Evolutionary conservation across 2,797 vertebrate genomes (phyloP).

Genomic region (Squalus acanthias): DNA sequence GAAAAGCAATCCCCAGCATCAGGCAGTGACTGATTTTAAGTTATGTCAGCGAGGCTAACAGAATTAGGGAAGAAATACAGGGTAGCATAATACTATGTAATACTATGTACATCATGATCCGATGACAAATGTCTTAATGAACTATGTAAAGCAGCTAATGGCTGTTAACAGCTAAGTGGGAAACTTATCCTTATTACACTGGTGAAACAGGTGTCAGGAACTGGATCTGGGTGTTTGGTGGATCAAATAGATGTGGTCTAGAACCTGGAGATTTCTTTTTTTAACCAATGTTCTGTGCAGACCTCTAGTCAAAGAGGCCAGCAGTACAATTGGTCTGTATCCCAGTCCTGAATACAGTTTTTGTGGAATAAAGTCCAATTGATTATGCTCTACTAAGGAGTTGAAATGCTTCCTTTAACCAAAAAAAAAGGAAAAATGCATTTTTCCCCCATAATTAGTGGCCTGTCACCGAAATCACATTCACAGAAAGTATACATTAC

Average conservation of each 20-base stretch:
- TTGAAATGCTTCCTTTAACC: background rate
- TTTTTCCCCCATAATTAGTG: background rate
- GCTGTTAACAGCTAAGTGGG: background rate
- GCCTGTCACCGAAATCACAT: background rate
- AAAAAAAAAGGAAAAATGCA: background rate
- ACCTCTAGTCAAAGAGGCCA: background rate
- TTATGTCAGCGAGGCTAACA: background rate
- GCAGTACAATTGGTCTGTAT: background rate
- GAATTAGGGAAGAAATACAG: background rate
- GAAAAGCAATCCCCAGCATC: background rate
- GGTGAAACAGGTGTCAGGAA: background rate
- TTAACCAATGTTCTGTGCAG: background rate
- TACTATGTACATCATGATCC: too few relatives aligned
- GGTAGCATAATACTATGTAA: too few relatives aligned
- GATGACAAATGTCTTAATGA: background rate
- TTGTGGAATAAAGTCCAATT: background rate
- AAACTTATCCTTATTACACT: background rate
- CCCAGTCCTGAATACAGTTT: background rate
- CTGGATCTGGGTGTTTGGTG: background rate
- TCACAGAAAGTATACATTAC: background rate
- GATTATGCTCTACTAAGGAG: background rate
- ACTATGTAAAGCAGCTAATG: background rate
- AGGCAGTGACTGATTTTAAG: conserved; percentile 3
- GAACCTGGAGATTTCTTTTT: background rate
- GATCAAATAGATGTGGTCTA: background rate